Conservation (phyloP, 2,797 vertebrate species). For the Sandelia bainsii region DNA sequence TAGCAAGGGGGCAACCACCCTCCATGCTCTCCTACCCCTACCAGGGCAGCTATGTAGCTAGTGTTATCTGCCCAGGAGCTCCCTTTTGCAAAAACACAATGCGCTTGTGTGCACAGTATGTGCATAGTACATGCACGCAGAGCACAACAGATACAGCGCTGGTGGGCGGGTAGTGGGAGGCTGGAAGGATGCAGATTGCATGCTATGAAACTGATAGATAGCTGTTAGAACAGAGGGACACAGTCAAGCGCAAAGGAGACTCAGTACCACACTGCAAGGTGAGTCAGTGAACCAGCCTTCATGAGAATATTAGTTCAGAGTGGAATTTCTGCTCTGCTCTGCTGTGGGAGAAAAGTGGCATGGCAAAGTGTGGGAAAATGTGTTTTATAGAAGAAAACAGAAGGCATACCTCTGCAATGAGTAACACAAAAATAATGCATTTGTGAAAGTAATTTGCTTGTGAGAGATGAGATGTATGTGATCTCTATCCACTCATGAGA, state of each 20-base stretch:
- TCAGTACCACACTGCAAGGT: constrained; percentile 72
- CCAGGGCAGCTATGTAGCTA: constrained; percentile 66
- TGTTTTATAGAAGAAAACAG: constrained; percentile 16
- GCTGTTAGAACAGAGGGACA: constrained; percentile 77
- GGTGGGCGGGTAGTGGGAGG: constrained; percentile 79
- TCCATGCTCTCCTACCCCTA: constrained; percentile 68
- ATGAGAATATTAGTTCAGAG: constrained; percentile 61
- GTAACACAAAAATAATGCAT: constrained; percentile 17
- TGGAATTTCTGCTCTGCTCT: constrained; percentile 41
- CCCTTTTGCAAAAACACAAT: constrained; percentile 52
- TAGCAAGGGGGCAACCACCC: constrained; percentile 78
- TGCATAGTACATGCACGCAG: constrained; percentile 40
- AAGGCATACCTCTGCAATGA: constrained; percentile 13
- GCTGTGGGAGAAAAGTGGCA: constrained; percentile 23
- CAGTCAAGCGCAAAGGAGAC: constrained; percentile 78
- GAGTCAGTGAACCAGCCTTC: constrained; percentile 64
- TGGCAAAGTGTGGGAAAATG: constrained; percentile 34
- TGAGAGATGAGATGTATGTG: constrained; percentile 54
- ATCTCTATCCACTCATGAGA: constrained; percentile 45
- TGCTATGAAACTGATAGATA: constrained; percentile 82
- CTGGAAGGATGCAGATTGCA: constrained; percentile 80
- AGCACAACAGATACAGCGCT: constrained; percentile 65
- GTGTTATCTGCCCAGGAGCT: constrained; percentile 75
- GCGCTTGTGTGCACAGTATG: constrained; percentile 36
- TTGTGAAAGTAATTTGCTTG: constrained; percentile 47